These are phyloP conservation scores for Felis chaus DNA, from an alignment of 2,113 vertebrate species.

Conservation along the genomic window DNA sequence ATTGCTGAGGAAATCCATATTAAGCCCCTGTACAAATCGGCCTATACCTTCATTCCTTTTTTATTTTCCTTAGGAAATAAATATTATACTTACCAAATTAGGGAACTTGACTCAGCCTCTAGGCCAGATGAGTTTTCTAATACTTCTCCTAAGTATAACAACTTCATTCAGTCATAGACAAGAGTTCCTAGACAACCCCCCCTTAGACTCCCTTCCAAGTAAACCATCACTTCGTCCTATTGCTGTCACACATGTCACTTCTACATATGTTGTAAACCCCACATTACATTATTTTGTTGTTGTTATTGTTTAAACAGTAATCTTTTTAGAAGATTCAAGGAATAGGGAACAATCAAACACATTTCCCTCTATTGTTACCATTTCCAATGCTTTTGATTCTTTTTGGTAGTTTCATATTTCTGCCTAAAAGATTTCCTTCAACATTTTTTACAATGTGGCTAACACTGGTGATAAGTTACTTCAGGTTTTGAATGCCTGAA, in stretches of 20 bases:
- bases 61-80: conserved; percentile 1
- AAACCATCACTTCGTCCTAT: not conserved
- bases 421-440: not conserved
- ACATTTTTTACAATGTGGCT: not conserved
- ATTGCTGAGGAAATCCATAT: not conserved
- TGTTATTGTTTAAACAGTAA: not conserved
- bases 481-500: not conserved
- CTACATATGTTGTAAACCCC: not conserved
- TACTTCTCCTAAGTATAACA: not conserved
- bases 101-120: not conserved
- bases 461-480: not conserved
- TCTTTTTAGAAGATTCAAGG: not conserved
- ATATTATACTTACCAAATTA: not conserved
- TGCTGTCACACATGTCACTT: not conserved
- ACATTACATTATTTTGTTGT: not conserved
- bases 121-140: not conserved
- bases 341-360: not conserved
- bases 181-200: not conserved
- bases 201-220: not conserved
- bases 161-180: not conserved
- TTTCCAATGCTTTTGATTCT: not conserved
- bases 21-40: not conserved
- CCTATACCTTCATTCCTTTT: not conserved
- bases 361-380: not conserved
- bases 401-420: not conserved